Base-by-base conservation (phyloP, 2,113 vertebrate species). In the Atherinomorus stipes region DNA sequence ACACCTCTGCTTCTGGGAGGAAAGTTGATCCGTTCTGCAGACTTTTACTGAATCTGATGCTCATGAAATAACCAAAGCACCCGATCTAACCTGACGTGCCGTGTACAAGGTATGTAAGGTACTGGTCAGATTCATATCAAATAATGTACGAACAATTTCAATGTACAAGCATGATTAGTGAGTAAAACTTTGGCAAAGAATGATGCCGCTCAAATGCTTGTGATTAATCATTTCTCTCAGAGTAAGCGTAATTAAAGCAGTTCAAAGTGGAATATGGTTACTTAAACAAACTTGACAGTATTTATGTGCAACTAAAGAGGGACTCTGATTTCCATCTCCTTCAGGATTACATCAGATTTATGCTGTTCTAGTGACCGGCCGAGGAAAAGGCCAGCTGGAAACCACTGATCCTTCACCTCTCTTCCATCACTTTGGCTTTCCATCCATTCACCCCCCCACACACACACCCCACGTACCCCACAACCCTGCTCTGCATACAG, bases 341-440 rank as follows among this genome's bases (percentile, higher is more conserved):
- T 45, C 62, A 38, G 77, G 72, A 86, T 90, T 66, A 66, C 58
- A 54, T 73, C 82, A 71, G 81, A 74, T 69, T 51, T 64, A 19
- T 74, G 85, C 78, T 80, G 74, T 78, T 91, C 81, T 93, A 91
- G 91, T 89, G 88, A 93, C 85, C 64, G 71, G 74, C 81, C 61
- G 53, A 76, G 76, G 72, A 83, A 76, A 68, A 75, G 89, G 86
- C 84, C 90, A 92, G 89, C 84, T 90, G 88, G 91, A 89, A 90
- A 90, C 68, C 80, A 85, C 71, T 82, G 84, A 83, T 91, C 85
- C 81, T 75, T 79, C 66, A 80, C 81, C 81, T 83, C 69, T 64
- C 34, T 68, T 63, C 67, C 42, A 71, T 81, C 64, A 25, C 58
- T 82, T 34, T 34, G 7, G 31, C 31, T 34, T 34, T 34, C 70